Conservation (phyloP, 2,888 invertebrate genomes). For the Fissipunctia ypsillon region DNA sequence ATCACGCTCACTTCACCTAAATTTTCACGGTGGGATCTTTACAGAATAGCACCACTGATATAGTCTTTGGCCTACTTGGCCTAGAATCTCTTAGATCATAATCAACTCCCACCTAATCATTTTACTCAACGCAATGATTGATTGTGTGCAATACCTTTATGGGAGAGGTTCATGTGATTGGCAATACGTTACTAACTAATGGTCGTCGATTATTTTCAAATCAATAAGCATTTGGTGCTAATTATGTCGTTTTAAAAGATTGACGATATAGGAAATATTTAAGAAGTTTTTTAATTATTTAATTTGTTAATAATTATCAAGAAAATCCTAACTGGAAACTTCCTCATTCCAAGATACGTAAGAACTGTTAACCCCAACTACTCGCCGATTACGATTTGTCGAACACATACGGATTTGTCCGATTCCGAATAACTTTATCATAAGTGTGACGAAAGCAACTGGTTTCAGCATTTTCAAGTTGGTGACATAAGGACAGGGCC, state of each 20-base stretch:
- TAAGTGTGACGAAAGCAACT: constrained; percentile 55
- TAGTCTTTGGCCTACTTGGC: too few relatives aligned
- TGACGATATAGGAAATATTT: constrained; percentile 14
- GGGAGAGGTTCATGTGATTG: too few relatives aligned
- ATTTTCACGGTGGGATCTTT: too few relatives aligned
- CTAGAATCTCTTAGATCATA: not conserved
- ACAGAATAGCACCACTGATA: too few relatives aligned
- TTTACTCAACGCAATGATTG: not conserved
- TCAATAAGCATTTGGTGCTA: not conserved
- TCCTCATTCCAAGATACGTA: constrained; percentile 15
- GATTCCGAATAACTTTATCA: constrained; percentile 50
- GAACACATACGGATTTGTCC: constrained; percentile 30
- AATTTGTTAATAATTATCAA: not conserved
- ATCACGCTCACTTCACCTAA: too few relatives aligned
- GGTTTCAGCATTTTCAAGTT: constrained; percentile 62
- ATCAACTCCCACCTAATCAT: not conserved
- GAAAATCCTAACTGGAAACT: not conserved
- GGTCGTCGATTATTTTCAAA: too few relatives aligned
- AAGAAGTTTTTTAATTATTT: not conserved
- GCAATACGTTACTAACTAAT: too few relatives aligned
- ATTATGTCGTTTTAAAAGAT: not conserved
- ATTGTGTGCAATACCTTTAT: too few relatives aligned
- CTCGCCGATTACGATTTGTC: constrained; percentile 22
- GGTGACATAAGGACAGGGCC: constrained; percentile 74
- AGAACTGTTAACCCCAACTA: constrained; percentile 6